These are phyloP conservation scores for Poecilia gillii DNA, from an alignment of 2,797 vertebrate genomes.

Conservation along the genomic window DNA sequence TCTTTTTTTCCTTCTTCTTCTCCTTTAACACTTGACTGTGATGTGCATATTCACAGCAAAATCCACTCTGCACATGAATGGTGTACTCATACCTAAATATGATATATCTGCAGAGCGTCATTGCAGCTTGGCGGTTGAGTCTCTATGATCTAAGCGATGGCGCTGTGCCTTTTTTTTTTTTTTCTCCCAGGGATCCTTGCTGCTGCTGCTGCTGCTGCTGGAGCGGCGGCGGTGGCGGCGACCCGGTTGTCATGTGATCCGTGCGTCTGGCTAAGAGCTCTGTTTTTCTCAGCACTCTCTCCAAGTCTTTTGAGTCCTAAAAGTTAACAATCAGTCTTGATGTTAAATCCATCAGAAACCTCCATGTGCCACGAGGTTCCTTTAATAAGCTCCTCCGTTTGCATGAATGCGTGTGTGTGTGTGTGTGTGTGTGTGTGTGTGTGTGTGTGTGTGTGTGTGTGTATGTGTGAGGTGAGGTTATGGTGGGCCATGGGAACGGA, in stretches of 20 bases:
- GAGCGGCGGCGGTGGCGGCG: not conserved
- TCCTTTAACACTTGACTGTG: slow-evolving; percentile 54
- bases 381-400: slow-evolving; percentile 75
- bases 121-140: slow-evolving; percentile 50
- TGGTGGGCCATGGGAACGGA: slow-evolving; percentile 77
- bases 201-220: slow-evolving; percentile 47
- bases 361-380: slow-evolving; percentile 75
- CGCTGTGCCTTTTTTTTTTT: slow-evolving; percentile 52
- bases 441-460: slow-evolving; percentile 39
- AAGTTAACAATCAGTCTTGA: slow-evolving; percentile 80
- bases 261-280: slow-evolving; percentile 67
- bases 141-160: slow-evolving; percentile 69
- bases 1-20: slow-evolving; percentile 36
- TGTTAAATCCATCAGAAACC: slow-evolving; percentile 83
- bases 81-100: slow-evolving; percentile 62
- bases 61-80: slow-evolving; percentile 54
- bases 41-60: slow-evolving; percentile 64
- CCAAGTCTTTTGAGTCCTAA: slow-evolving; percentile 73
- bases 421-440: not conserved
- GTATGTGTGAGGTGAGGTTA: slow-evolving; percentile 50
- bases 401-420: slow-evolving; percentile 37
- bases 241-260: slow-evolving; percentile 76
- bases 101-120: slow-evolving; percentile 52
- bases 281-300: slow-evolving; percentile 77
- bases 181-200: slow-evolving; percentile 67